Evolutionary conservation across 1,140 invertebrate genomes (phyloP).

Genomic region (Heliothis subflexa): DNA sequence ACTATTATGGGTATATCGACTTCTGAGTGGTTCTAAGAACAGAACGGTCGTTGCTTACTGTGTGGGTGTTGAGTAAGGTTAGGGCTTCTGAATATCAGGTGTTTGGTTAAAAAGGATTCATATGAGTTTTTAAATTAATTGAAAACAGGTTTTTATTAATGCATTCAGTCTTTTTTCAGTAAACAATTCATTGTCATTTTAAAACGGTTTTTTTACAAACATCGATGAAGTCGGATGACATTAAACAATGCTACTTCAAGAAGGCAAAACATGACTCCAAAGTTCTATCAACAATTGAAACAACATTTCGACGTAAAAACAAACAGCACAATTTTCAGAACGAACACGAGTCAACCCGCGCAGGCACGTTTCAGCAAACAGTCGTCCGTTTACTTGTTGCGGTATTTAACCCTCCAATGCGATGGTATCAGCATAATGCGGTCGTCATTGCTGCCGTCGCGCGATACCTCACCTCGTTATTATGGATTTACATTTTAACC

Average conservation of each 20-base stretch:
- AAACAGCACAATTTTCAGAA: slow-evolving; percentile 5
- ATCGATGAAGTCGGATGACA: too few relatives aligned
- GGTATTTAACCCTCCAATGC: slow-evolving; percentile 75
- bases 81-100: neutral
- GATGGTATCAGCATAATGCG: slow-evolving; percentile 82
- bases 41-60: neutral
- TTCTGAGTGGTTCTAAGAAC: neutral
- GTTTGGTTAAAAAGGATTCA: neutral
- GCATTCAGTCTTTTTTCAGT: neutral
- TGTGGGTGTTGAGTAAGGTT: neutral
- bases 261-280: neutral
- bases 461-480: slow-evolving; percentile 73
- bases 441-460: slow-evolving; percentile 66
- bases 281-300: neutral
- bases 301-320: slow-evolving; percentile 12
- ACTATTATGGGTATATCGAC: too few relatives aligned
- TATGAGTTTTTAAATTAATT: neutral
- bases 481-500: slow-evolving; percentile 75
- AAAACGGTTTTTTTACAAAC: too few relatives aligned
- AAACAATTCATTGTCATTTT: too few relatives aligned
- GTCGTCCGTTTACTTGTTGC: slow-evolving; percentile 79
- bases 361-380: slow-evolving; percentile 58
- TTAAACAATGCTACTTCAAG: too few relatives aligned
- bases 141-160: too few relatives aligned
- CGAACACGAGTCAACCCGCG: slow-evolving; percentile 22